Conservation (phyloP, 64 coral and sea anemone species). For the Porites lutea region DNA sequence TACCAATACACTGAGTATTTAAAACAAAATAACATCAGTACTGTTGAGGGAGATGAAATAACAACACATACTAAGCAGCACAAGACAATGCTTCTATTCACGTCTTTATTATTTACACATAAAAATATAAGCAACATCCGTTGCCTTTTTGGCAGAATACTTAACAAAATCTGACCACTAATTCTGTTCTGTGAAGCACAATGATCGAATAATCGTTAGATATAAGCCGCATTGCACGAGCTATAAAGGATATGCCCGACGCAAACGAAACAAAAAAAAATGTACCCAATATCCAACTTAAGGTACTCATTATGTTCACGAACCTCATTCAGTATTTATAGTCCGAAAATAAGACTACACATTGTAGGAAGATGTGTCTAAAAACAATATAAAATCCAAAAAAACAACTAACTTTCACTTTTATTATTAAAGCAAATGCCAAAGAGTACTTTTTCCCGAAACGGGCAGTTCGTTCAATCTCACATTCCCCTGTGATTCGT, state of each 20-base stretch:
- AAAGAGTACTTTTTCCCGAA: neutral
- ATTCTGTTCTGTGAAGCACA: neutral
- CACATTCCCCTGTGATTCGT: too few relatives aligned
- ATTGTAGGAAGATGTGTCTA: neutral
- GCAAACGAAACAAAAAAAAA: neutral
- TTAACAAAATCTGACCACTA: slow-evolving; percentile 20
- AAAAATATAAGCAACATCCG: slow-evolving; percentile 42
- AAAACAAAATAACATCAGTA: too few relatives aligned
- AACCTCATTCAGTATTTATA: neutral
- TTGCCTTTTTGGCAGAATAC: slow-evolving; percentile 47
- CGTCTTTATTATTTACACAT: slow-evolving; percentile 55
- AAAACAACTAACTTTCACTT: neutral
- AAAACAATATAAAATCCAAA: slow-evolving; percentile 22
- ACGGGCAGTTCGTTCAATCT: neutral
- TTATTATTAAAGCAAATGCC: neutral
- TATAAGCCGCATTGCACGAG: neutral
- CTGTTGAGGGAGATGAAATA: neutral
- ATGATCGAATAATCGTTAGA: slow-evolving; percentile 2
- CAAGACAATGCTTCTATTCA: neutral
- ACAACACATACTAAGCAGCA: neutral
- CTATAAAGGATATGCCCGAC: neutral
- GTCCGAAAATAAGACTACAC: slow-evolving; percentile 10
- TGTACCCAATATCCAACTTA: neutral
- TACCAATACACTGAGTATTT: too few relatives aligned
- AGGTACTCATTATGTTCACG: neutral